A percentile compares a stretch with the other conserved stretches of the same genome.
Evolutionary conservation across 2,888 invertebrate genomes (phyloP).

Genomic region (Coelopa pilipes): DNA sequence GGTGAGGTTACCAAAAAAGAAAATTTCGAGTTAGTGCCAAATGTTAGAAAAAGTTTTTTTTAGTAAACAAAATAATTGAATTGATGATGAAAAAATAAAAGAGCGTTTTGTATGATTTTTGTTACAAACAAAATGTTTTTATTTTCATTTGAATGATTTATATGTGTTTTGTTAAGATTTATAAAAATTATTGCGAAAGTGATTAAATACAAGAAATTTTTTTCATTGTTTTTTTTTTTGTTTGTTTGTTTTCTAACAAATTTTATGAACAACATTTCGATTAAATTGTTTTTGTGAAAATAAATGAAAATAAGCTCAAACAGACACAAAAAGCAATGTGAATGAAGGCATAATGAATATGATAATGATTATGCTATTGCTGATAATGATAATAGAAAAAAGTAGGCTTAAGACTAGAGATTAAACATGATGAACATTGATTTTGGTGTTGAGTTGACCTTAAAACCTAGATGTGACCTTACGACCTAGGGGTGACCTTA

Average conservation of each 20-base stretch:
- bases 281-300: conserved; percentile 24
- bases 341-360: conserved; percentile 46
- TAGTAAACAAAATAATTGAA: too few species aligned
- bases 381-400: not conserved
- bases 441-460: not conserved
- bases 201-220: conserved; percentile 43
- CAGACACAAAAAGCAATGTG: conserved; percentile 55
- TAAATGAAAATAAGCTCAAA: conserved; percentile 50
- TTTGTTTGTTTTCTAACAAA: too few species aligned
- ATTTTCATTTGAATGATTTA: conserved; percentile 47
- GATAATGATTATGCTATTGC: conserved; percentile 18
- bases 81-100: conserved; percentile 48
- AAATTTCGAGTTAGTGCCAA: conserved; percentile 38
- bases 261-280: conserved; percentile 8
- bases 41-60: too few species aligned
- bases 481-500: not conserved
- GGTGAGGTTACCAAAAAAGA: conserved; percentile 4
- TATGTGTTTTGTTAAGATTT: conserved; percentile 38
- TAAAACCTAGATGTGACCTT: not conserved
- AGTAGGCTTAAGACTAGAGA: conserved; percentile 13
- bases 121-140: conserved; percentile 47
- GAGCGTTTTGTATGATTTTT: conserved; percentile 49
- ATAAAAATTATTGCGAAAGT: conserved; percentile 4
- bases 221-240: not conserved
- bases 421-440: conserved; percentile 11